phyloP scores from a whole-genome alignment of 2,888 invertebrate species.

The Apamea sordens region DNA sequence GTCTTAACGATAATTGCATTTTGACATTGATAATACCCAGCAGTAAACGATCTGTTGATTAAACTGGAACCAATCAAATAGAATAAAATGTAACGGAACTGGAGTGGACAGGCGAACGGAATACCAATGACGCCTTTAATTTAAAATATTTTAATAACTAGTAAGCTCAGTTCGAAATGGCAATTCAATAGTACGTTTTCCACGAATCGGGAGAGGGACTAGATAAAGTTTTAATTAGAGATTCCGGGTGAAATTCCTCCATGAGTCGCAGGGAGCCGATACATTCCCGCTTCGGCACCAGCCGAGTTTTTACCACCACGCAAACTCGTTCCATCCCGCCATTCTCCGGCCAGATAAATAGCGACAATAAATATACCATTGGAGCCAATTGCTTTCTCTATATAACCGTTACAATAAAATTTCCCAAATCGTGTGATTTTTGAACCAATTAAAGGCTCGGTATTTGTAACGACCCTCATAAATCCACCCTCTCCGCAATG shows the following conservation, averaged over 20 bases:
- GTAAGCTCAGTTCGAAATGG: constrained; percentile 48
- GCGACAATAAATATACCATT: constrained; percentile 83
- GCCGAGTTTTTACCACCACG: constrained; percentile 84
- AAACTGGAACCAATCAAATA: constrained; percentile 59
- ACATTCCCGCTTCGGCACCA: constrained; percentile 87
- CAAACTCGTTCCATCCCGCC: constrained; percentile 83
- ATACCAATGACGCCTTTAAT: constrained; percentile 54
- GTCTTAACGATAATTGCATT: constrained; percentile 71
- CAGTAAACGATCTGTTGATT: constrained; percentile 57
- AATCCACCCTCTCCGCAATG: constrained; percentile 47
- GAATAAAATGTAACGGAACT: constrained; percentile 53
- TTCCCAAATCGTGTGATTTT: constrained; percentile 63
- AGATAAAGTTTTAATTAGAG: constrained; percentile 90
- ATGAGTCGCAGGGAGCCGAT: constrained; percentile 82
- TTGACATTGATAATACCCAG: constrained; percentile 65
- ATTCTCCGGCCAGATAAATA: constrained; percentile 80
- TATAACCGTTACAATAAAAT: constrained; percentile 70
- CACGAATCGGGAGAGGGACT: constrained; percentile 75
- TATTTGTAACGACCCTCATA: constrained; percentile 57
- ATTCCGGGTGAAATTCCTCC: constrained; percentile 88
- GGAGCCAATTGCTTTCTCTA: constrained; percentile 79
- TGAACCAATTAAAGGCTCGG: constrained; percentile 68
- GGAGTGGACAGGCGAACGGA: constrained; percentile 33
- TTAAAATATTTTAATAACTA: constrained; percentile 60
- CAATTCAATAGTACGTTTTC: constrained; percentile 67